These are phyloP conservation scores for Clarias fuscus DNA, from an alignment of 2,797 vertebrate genomes.

Conservation along the genomic window DNA sequence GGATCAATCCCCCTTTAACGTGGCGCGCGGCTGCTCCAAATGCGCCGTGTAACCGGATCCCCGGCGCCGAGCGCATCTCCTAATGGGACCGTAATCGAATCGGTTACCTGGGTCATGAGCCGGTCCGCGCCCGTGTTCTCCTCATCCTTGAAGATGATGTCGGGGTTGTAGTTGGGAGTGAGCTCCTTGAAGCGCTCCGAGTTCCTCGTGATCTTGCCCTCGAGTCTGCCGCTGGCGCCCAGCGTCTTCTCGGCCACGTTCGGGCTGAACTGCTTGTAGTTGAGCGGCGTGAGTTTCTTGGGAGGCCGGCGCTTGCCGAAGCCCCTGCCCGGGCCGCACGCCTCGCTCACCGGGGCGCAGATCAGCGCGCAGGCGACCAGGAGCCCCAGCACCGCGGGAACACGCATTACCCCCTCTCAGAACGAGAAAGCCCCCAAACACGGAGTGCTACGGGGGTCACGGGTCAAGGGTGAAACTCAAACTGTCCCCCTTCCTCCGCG, in stretches of 20 bases:
- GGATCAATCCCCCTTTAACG: constrained; percentile 32
- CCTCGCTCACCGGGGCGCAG: constrained; percentile 83
- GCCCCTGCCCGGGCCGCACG: constrained; percentile 95
- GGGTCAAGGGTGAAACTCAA: constrained; percentile 50
- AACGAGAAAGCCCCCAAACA: constrained; percentile 52
- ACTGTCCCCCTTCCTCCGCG: constrained; percentile 41
- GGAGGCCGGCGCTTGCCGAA: constrained; percentile 91
- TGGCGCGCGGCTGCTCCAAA: constrained; percentile 16
- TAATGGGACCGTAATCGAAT: constrained; percentile 51
- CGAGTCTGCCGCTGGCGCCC: constrained; percentile 93
- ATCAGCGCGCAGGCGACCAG: constrained; percentile 81
- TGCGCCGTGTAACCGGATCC: constrained; percentile 45
- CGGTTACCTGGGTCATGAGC: constrained; percentile 91
- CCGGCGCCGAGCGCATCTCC: constrained; percentile 42
- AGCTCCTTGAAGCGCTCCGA: constrained; percentile 96
- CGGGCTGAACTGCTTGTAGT: constrained; percentile 95
- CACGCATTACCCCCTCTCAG: constrained; percentile 69
- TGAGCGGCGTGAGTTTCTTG: constrained; percentile 91
- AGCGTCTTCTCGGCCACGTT: constrained; percentile 96
- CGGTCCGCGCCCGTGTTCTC: constrained; percentile 94
- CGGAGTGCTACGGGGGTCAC: constrained; percentile 57
- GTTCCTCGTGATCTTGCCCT: constrained; percentile 92
- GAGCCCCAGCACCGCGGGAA: constrained; percentile 76
- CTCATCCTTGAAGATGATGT: constrained; percentile 99
- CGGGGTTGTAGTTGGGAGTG: constrained; percentile 95